phyloP scores from a whole-genome alignment of 2,113 vertebrate species.

The Paraplagusia blochii region DNA sequence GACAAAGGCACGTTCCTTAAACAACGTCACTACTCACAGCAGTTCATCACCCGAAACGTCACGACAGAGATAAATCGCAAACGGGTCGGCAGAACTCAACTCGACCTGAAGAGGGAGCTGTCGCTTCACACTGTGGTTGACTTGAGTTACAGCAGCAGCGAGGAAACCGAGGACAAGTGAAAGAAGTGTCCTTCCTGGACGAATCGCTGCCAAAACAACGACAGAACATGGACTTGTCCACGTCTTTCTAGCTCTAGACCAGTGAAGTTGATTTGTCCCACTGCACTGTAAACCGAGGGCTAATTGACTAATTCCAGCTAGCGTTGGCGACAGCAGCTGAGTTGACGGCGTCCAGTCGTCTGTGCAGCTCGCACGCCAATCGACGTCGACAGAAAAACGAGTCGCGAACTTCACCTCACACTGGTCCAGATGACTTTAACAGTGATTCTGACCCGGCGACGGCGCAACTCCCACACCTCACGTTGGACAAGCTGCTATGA shows the following conservation, averaged over 20 bases:
- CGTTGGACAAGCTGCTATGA: background rate
- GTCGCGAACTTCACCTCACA: slow-evolving; percentile 20
- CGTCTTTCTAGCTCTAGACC: background rate
- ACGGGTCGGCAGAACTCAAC: too few relatives aligned
- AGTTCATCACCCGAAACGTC: too few relatives aligned
- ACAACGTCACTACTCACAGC: too few relatives aligned
- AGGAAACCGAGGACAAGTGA: too few relatives aligned
- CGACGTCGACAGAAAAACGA: background rate
- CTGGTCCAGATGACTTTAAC: background rate
- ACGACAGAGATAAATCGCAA: too few relatives aligned
- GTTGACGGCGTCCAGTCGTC: background rate
- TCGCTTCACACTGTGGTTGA: too few relatives aligned
- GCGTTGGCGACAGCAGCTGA: slow-evolving; percentile 5
- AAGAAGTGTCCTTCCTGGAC: too few relatives aligned
- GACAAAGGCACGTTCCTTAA: too few relatives aligned
- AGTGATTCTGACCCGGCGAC: background rate
- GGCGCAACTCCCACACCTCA: background rate
- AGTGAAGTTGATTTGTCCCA: background rate
- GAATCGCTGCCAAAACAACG: too few relatives aligned
- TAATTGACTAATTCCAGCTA: background rate
- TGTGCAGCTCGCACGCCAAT: background rate
- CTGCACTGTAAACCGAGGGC: background rate
- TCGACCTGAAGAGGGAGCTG: too few relatives aligned
- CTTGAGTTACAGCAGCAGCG: too few relatives aligned
- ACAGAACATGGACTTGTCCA: background rate